phyloP scores from a whole-genome alignment of 2,888 invertebrate species.

The Lithophane semibrunnea region DNA sequence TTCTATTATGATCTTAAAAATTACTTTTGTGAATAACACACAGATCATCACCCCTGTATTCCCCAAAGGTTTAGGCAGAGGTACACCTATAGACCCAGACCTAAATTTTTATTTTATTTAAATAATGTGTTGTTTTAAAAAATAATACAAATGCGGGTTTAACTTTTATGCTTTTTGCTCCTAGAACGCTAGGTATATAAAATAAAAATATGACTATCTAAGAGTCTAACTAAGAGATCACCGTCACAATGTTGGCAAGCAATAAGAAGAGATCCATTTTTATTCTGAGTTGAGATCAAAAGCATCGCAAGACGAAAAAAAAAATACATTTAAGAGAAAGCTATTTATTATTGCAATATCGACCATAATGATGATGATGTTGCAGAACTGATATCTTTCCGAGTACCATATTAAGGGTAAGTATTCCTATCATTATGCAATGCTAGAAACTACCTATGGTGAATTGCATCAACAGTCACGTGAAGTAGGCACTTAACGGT shows the following conservation, averaged over 20 bases:
- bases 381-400: conserved; percentile 13
- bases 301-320: not conserved
- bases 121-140: no score
- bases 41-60: no score
- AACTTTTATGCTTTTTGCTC: not conserved
- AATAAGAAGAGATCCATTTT: not conserved
- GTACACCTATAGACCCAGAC: no score
- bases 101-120: no score
- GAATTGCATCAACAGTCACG: conserved; percentile 38
- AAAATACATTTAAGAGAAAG: conserved; percentile 12
- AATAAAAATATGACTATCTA: not conserved
- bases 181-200: not conserved
- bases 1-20: no score
- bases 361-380: conserved; percentile 30
- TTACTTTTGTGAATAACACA: no score
- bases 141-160: not conserved
- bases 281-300: not conserved
- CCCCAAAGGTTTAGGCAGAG: no score
- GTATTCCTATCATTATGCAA: conserved; percentile 35
- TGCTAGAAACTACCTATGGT: conserved; percentile 25
- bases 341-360: not conserved
- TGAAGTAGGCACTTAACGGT: conserved; percentile 1
- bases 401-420: conserved; percentile 25
- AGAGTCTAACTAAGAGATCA: no score
- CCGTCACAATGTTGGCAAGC: not conserved